These are phyloP conservation scores for Chouioia cunea DNA, from an alignment of 2,888 invertebrate species.

Conservation along the genomic window DNA sequence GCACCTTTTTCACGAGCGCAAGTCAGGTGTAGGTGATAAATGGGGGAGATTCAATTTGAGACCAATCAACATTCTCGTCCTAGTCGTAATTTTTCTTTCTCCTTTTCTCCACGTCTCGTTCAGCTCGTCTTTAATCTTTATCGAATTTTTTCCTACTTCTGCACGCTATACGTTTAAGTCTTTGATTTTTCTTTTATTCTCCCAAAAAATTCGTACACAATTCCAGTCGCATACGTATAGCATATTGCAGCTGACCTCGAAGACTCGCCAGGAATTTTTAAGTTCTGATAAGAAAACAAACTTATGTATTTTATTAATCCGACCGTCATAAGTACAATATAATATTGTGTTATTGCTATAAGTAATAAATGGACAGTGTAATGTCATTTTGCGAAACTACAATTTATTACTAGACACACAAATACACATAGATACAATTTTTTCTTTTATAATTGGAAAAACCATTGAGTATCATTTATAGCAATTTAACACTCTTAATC, in stretches of 20 bases:
- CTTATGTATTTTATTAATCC: slow-evolving; percentile 41
- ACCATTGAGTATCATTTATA: too few species aligned
- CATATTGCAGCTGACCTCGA: not conserved
- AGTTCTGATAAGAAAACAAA: slow-evolving; percentile 43
- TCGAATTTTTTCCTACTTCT: slow-evolving; percentile 52
- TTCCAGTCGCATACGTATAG: not conserved
- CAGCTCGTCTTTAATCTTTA: slow-evolving; percentile 32
- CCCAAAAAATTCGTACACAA: not conserved
- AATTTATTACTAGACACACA: too few species aligned
- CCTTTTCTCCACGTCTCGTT: slow-evolving; percentile 42
- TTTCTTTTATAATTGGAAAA: too few species aligned
- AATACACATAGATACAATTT: too few species aligned
- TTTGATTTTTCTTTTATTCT: slow-evolving; percentile 4
- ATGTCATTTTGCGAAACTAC: too few species aligned
- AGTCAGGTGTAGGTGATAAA: slow-evolving; percentile 60
- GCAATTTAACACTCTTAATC: too few species aligned
- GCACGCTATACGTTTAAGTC: slow-evolving; percentile 47
- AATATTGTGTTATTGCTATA: not conserved
- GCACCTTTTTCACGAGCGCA: not conserved
- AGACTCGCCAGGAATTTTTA: slow-evolving; percentile 38
- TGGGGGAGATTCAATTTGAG: slow-evolving; percentile 66
- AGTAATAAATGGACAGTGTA: too few species aligned
- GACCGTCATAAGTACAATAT: slow-evolving; percentile 39
- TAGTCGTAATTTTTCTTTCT: slow-evolving; percentile 53
- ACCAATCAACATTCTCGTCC: slow-evolving; percentile 67